Evolutionary conservation across 2,113 vertebrate species (phyloP).

Genomic region (Vimba vimba): DNA sequence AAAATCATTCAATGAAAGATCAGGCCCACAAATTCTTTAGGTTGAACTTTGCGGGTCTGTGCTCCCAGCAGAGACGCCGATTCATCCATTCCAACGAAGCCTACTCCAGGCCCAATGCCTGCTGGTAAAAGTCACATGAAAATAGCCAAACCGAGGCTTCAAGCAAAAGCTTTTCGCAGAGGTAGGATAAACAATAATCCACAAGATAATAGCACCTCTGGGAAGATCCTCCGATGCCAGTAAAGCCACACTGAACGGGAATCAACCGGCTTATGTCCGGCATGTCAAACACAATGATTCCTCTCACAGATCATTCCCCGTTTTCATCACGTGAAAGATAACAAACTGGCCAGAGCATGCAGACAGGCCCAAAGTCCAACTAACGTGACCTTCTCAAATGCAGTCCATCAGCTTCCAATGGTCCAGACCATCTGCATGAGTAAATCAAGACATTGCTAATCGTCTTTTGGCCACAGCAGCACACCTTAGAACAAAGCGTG

Average conservation of each 20-base stretch:
- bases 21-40: background rate
- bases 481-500: conserved; percentile 69
- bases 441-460: conserved; percentile 71
- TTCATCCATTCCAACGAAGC: background rate
- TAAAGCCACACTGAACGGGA: background rate
- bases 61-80: background rate
- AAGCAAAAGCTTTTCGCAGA: background rate
- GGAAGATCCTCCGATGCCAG: conserved; percentile 15
- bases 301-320: background rate
- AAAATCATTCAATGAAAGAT: conserved; percentile 1
- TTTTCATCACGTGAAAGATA: conserved; percentile 12
- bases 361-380: conserved; percentile 17
- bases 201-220: background rate
- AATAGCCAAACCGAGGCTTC: background rate
- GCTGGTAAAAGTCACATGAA: conserved; percentile 18
- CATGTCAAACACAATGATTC: background rate
- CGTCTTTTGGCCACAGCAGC: conserved; percentile 64
- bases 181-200: conserved; percentile 6
- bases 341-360: background rate
- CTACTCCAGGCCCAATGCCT: background rate
- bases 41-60: background rate
- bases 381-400: conserved; percentile 21
- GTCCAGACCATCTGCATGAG: conserved; percentile 34
- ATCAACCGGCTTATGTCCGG: background rate
- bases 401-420: background rate